A percentile compares a stretch with the other conserved stretches of the same genome.
These are phyloP conservation scores for Heteronetta atricapilla DNA, from an alignment of 2,113 vertebrate genomes.

Conservation along the genomic window DNA sequence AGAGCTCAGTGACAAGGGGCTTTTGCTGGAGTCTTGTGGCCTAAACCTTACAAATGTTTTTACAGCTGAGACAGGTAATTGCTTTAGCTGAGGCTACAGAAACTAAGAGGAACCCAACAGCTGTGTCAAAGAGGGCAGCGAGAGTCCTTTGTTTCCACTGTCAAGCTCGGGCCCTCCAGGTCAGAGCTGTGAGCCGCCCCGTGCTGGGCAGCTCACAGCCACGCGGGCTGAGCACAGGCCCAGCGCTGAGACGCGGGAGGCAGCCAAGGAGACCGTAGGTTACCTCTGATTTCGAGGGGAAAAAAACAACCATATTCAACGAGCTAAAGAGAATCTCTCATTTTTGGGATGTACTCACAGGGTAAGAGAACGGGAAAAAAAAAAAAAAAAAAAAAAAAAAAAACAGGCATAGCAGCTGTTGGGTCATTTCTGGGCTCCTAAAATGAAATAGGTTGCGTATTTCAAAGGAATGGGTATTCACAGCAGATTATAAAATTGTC, in stretches of 20 bases:
- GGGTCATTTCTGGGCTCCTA: not conserved
- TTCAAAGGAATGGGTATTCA: not conserved
- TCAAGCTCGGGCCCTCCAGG: not conserved
- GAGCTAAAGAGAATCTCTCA: not conserved
- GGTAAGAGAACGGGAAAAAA: not conserved
- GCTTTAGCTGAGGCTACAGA: not conserved
- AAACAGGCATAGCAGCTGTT: not conserved
- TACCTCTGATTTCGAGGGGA: not conserved
- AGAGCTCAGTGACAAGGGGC: not conserved
- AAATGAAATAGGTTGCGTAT: not conserved
- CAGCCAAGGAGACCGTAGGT: not conserved
- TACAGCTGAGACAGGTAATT: slow-evolving; percentile 41
- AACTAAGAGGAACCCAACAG: not conserved
- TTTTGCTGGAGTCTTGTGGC: not conserved
- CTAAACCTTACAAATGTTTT: slow-evolving; percentile 16
- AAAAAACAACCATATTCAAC: not conserved
- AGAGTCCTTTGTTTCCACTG: not conserved
- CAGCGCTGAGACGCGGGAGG: not conserved
- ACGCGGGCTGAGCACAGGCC: not conserved
- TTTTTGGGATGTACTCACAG: not conserved
- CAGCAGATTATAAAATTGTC: not conserved
- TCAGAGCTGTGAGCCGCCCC: not conserved
- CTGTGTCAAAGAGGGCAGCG: not conserved
- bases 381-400: not conserved
- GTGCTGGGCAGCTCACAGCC: not conserved